Evolutionary conservation across 2,113 vertebrate genomes (phyloP), one percentile per base, ranked within the genome.

Genomic region (Lepisosteus oculatus): DNA sequence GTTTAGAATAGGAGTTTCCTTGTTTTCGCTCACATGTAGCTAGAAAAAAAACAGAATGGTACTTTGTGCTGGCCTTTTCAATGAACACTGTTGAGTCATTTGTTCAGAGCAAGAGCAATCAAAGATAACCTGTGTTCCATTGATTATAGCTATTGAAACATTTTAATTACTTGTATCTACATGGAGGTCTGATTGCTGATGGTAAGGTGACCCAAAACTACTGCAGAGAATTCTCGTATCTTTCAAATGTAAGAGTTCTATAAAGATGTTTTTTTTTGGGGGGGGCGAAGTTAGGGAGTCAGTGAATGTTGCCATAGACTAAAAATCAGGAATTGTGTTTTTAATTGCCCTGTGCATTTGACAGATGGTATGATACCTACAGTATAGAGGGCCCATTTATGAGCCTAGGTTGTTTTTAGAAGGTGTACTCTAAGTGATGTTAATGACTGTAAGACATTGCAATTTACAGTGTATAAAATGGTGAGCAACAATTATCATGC

Each of bases 151-250:
- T 85, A 87, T 88, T 88, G 81, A 88, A 79, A 80, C 82, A 79
- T 89, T 89, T 89, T 87, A 89, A 87, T 91, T 91, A 85, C 85
- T 86, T 90, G 88, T 89, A 89, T 90, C 85, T 88, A 85, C 86
- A 90, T 77, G 79, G 77, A 76, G 85, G 80, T 87, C 84, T 83
- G 78, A 86, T 88, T 90, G 85, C 80, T 80, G 55, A 65, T 81
- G 84, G 85, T 87, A 91, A 90, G 80, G 70, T 43, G 76, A 82
- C 61, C 77, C 76, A 66, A 73, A 73, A 45, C 63, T 66, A 66
- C 51, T 67, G 72, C 74, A 72, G 70, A 29, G 29, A 29, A 29
- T 29, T 29, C 29, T 29, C 1, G 29, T 29, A 2, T 29, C 29
- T 29, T 29, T 29, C 29, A 29, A 1, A 29, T 29, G 29, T 29